Evolutionary conservation across 2,113 vertebrate genomes (phyloP).

Genomic region (Petaurus breviceps): DNA sequence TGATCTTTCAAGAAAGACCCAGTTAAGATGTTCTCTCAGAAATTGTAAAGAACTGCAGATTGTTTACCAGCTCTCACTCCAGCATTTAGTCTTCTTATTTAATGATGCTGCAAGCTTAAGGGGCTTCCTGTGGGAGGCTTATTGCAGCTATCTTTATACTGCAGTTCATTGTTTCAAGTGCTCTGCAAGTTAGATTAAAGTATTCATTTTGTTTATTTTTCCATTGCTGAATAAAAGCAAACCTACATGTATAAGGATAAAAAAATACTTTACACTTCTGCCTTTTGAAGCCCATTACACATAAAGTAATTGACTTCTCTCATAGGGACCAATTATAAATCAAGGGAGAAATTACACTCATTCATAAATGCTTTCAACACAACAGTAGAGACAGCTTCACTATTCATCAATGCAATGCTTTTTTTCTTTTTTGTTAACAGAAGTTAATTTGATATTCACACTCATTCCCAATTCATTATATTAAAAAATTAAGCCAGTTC

Average conservation of each 20-base stretch:
- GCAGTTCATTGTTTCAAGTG: slow-evolving; percentile 80
- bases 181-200: slow-evolving; percentile 80
- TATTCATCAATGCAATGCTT: background rate
- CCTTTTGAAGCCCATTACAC: slow-evolving; percentile 75
- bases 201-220: slow-evolving; percentile 80
- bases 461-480: background rate
- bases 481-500: background rate
- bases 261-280: slow-evolving; percentile 53
- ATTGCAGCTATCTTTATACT: slow-evolving; percentile 67
- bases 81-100: background rate
- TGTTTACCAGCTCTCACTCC: background rate
- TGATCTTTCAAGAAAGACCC: background rate
- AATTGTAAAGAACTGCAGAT: background rate
- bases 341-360: slow-evolving; percentile 56
- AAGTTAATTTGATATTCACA: background rate
- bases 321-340: slow-evolving; percentile 76
- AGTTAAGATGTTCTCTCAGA: background rate
- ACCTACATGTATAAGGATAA: slow-evolving; percentile 62
- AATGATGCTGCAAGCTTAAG: background rate
- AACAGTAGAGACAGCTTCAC: slow-evolving; percentile 12
- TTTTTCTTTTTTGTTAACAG: background rate
- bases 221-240: slow-evolving; percentile 76
- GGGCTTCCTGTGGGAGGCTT: slow-evolving; percentile 60
- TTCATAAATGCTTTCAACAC: slow-evolving; percentile 6
- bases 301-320: slow-evolving; percentile 77